A percentile compares a stretch with the other conserved stretches of the same genome.
These are phyloP conservation scores for Aegypius monachus DNA, from an alignment of 2,113 vertebrate species.

Conservation along the genomic window DNA sequence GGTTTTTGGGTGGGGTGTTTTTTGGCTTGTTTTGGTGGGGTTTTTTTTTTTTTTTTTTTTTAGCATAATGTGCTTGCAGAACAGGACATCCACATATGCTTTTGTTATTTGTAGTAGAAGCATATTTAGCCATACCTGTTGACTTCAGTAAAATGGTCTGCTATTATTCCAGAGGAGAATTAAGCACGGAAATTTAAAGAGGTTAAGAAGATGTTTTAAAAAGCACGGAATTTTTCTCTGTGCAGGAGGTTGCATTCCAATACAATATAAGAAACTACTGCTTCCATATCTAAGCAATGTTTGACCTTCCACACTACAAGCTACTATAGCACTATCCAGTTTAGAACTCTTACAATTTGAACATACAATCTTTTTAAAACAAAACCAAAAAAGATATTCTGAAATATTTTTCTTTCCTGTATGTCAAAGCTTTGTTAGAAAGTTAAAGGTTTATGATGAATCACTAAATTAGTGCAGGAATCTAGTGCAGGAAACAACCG, in stretches of 20 bases:
- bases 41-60: background rate
- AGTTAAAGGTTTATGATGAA: background rate
- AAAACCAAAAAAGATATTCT: background rate
- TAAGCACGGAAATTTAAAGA: background rate
- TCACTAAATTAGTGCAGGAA: background rate
- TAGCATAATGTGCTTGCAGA: background rate
- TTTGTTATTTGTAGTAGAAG: background rate
- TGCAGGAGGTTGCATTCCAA: background rate
- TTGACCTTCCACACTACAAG: background rate
- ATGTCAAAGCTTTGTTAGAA: background rate
- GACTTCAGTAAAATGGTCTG: background rate
- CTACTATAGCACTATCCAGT: background rate
- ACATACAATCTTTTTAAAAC: background rate
- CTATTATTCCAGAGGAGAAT: background rate
- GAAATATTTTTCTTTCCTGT: background rate
- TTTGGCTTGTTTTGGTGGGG: too few species aligned
- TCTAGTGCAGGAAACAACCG: background rate
- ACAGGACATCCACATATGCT: background rate
- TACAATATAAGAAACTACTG: background rate
- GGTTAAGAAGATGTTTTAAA: background rate
- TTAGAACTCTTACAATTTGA: background rate
- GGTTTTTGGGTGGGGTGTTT: accelerated
- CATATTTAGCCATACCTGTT: background rate
- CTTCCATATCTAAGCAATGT: background rate
- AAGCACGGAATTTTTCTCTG: background rate